Evolutionary conservation across 1,140 invertebrate genomes (phyloP).

Genomic region (Daktulosphaira vitifoliae): DNA sequence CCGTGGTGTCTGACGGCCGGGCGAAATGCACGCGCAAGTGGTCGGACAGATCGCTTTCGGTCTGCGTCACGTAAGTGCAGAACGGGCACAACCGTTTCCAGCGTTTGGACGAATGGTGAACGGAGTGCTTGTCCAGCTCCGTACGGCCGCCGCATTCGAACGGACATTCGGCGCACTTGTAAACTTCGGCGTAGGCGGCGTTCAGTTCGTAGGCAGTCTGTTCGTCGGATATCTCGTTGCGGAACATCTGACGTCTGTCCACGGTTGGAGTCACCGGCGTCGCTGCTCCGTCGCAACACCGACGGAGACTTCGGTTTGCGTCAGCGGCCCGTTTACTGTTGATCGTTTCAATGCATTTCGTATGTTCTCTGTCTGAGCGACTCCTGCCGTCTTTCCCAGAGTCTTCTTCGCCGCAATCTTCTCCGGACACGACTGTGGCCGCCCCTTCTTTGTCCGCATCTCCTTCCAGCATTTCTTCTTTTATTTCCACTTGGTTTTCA

Average conservation of each 20-base stretch:
- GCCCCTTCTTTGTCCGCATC: too few species aligned
- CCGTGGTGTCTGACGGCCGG: neutral
- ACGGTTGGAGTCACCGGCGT: too few species aligned
- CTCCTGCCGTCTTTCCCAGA: too few species aligned
- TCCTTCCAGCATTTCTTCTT: too few species aligned
- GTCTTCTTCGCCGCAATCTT: too few species aligned
- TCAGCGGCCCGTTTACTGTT: neutral
- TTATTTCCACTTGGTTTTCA: too few species aligned
- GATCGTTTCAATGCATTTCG: neutral
- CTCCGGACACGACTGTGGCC: rapidly evolving
- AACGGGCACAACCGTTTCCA: slow-evolving; percentile 4
- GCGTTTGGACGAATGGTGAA: neutral
- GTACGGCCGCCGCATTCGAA: neutral
- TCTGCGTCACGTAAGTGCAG: neutral
- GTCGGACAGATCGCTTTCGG: neutral
- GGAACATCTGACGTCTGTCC: neutral
- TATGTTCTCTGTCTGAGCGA: too few species aligned
- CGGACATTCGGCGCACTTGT: neutral
- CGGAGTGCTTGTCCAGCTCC: neutral
- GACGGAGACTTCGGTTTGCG: neutral
- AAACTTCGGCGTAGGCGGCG: neutral
- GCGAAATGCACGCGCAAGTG: neutral
- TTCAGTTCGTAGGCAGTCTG: slow-evolving; percentile 16
- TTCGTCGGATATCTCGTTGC: slow-evolving; percentile 6
- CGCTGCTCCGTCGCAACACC: neutral